Evolutionary conservation across 1,140 invertebrate genomes (phyloP).

Genomic region (Drosophila repletoides): DNA sequence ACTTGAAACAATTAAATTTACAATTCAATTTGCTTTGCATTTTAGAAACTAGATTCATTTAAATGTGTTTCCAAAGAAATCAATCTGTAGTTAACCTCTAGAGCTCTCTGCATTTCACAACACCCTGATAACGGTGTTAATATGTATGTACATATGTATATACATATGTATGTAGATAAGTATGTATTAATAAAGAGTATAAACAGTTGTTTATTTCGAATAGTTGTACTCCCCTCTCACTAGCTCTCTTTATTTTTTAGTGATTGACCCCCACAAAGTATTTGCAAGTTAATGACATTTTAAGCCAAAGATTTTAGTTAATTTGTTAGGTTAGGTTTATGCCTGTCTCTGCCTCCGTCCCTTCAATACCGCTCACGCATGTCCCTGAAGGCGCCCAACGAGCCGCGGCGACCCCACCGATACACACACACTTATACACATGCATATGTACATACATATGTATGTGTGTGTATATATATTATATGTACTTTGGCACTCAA

Average conservation of each 20-base stretch:
- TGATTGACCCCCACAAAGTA: slow-evolving; percentile 38
- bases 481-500: slow-evolving; percentile 76
- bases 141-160: background rate
- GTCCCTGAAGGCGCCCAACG: slow-evolving; percentile 40
- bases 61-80: slow-evolving; percentile 40
- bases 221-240: no score
- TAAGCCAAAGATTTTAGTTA: slow-evolving; percentile 35
- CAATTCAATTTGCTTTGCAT: slow-evolving; percentile 16
- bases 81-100: slow-evolving; percentile 41
- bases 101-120: slow-evolving; percentile 17
- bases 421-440: slow-evolving; percentile 1
- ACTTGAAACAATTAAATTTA: background rate
- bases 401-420: slow-evolving; percentile 42
- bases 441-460: slow-evolving; percentile 4
- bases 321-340: background rate
- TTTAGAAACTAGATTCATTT: slow-evolving; percentile 29
- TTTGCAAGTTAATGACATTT: slow-evolving; percentile 39
- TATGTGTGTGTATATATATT: background rate
- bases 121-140: slow-evolving; percentile 13
- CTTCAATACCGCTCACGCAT: background rate
- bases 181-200: no score
- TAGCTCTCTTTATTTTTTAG: background rate
- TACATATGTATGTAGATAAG: background rate
- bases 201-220: slow-evolving; percentile 1
- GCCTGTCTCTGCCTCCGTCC: background rate